Base-by-base conservation (phyloP, 2,797 vertebrate genomes). In the Hyperoplus lanceolatus region DNA sequence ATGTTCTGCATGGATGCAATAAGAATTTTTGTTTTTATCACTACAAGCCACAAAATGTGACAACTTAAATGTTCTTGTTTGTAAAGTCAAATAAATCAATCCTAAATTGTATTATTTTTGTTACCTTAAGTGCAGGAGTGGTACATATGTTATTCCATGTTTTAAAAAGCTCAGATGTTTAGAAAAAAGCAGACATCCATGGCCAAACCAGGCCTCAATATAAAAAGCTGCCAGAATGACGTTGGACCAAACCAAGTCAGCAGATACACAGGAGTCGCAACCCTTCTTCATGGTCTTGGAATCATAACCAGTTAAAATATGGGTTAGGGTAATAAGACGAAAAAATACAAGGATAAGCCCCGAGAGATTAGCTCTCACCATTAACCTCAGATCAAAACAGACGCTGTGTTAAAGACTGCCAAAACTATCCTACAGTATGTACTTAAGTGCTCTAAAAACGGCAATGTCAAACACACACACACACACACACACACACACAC, bases 11-110 rank as follows among this genome's bases (percentile, higher is more conserved):
- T 43, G 4, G 12, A 5, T 6, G 3, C n/a, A 16, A 16, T 38
- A 16, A 50, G 10, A 42, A 1, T 38, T 55, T 14, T 13, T 1
- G 29, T 51, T 49, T 36, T 7, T 39, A 57, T 21, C 11, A 38
- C 10, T 15, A 14, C 3, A 14, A 41, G 10, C 39, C 8, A 15
- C 48, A 6, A 8, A 41, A 36, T 8, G 16, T 21, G 21, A 59
- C 6, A 12, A 53, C 8, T 15, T 53, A 48, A 42, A 51, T 3
- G 21, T 4, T 56, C 38, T 11, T 29, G 1, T 6, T 64, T 10
- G 10, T 58, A 46, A 73, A 61, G 58, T 50, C 63, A 63, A 59
- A 18, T 11, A 69, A 21, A 64, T 29, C 29, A 68, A 54, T 54
- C 64, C 55, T 43, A 50, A 9, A 62, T 29, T 46, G 10, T 70